A percentile compares a stretch with the other conserved stretches of the same genome.
phyloP scores from a whole-genome alignment of 2,113 vertebrate species.

The Pterophyllum scalare region DNA sequence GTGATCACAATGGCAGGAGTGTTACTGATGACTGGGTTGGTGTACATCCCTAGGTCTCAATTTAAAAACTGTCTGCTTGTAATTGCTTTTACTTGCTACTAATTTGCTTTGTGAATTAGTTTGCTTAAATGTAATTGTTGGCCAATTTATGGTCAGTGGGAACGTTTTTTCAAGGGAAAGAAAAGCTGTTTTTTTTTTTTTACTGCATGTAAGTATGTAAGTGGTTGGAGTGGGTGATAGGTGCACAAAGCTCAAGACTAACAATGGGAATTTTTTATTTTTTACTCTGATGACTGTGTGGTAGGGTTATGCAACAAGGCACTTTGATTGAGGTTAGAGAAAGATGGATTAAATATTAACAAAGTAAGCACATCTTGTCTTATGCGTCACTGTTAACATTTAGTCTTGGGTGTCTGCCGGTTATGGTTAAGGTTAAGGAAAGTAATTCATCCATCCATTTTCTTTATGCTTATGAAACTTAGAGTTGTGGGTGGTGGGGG shows the following conservation, averaged over 20 bases:
- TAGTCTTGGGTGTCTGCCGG: not conserved
- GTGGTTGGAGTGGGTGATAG: not conserved
- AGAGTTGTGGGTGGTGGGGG: not conserved
- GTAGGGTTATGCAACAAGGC: not conserved
- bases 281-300: not conserved
- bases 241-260: not conserved
- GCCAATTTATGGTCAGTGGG: not conserved
- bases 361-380: not conserved
- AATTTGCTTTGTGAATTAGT: constrained; percentile 12
- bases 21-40: not conserved
- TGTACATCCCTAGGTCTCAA: not conserved
- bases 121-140: not conserved
- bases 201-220: not conserved
- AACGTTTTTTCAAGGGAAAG: not conserved
- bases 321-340: not conserved
- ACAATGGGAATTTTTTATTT: not conserved
- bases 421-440: not conserved
- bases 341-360: not conserved
- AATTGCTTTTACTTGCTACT: not conserved
- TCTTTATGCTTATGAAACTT: not conserved
- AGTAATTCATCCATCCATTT: not conserved
- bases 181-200: not conserved
- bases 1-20: not conserved
- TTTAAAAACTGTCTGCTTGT: not conserved
- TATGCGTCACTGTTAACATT: not conserved